These are phyloP conservation scores for Pseudopodoces humilis DNA, from an alignment of 2,113 vertebrate genomes.

Conservation along the genomic window DNA sequence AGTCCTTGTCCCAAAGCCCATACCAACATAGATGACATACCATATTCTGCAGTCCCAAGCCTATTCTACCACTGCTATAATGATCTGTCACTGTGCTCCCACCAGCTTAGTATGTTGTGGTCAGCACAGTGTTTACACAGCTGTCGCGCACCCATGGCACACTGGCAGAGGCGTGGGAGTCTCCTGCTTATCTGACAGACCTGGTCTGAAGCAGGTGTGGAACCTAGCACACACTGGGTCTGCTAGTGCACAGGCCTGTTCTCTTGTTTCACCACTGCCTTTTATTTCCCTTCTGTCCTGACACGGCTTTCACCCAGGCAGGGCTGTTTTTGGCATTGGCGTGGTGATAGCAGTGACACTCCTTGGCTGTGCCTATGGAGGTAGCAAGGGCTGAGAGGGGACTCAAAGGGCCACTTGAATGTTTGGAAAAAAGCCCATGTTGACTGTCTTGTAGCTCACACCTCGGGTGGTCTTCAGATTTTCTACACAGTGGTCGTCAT, in stretches of 20 bases:
- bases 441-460: neutral
- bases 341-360: neutral
- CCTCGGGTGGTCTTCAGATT: neutral
- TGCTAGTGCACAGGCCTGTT: neutral
- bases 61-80: neutral
- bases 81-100: neutral
- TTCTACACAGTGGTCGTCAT: neutral
- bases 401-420: neutral
- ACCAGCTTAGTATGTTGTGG: neutral
- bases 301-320: neutral
- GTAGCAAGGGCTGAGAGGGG: neutral
- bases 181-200: neutral
- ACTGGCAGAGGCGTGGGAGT: neutral
- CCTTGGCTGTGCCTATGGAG: neutral
- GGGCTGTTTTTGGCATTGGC: neutral
- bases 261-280: neutral
- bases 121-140: neutral
- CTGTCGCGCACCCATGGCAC: neutral
- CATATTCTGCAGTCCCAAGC: neutral
- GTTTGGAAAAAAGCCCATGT: neutral
- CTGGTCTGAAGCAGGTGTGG: neutral
- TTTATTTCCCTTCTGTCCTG: neutral
- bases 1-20: neutral
- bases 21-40: neutral
- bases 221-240: accelerated